Base-by-base conservation (phyloP, 2,113 vertebrate genomes). In the Callopanchax toddi region DNA sequence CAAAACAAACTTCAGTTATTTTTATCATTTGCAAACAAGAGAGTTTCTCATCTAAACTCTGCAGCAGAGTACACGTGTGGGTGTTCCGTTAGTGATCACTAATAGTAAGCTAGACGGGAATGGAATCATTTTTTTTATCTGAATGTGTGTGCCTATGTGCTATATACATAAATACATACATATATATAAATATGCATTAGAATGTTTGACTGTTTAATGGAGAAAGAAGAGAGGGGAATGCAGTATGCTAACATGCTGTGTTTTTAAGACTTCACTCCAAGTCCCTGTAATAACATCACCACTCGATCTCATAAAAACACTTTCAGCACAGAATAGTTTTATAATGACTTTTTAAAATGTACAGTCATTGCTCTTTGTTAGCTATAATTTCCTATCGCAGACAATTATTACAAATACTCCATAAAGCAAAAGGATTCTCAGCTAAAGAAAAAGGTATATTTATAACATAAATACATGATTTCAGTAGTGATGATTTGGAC, bases 91-190 rank as follows among this genome's bases (percentile, higher is more conserved):
- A 60, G 67, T 56, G 66, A 67, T 43, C 67, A 64, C 64, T 39
- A 34, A 40, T 29, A 69, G 62, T 50, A 29, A 52, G 54, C 23
- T 68, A 76, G 53, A 60, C 67, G 39, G 54, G 63, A 77, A 67
- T 60, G 56, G 74, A 32, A 42, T 64, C 44, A 37, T 37, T 50
- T 36, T 29, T 40, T 69, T 70, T 78, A 69, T 65, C 60, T 80
- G 83, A 82, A 74, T 82, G 81, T 81, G 77, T 79, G 69, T 71
- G 78, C 50, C 50, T 79, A 51, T 59, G 73, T 76, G 71, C 54
- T 74, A 55, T 74, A 42, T 55, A 60, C 43, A 48, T 36, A 71
- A n/a, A 42, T 32, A 58, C 11, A 67, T 58, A 53, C 26, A 68
- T 40, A 73, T 51, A 61, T 16, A 55, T 57, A 65, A 63, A 69